Evolutionary conservation across 2,797 vertebrate species (phyloP).

Genomic region (Hippoglossus hippoglossus): DNA sequence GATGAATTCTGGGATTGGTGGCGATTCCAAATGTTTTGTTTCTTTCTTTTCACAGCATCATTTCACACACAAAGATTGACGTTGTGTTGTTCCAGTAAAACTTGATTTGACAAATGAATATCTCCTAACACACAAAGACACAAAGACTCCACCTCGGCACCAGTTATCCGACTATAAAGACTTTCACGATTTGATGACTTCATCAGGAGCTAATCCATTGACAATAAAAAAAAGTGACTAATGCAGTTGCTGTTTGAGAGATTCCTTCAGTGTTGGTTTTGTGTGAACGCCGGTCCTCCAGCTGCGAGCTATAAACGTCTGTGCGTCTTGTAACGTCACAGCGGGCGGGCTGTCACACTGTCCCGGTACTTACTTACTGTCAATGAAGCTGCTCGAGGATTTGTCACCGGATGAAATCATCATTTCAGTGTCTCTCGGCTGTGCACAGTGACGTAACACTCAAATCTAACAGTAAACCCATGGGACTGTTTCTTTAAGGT

Average conservation of each 20-base stretch:
- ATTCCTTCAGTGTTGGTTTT: conserved; percentile 9
- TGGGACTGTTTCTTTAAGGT: too few relatives aligned
- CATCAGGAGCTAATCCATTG: background rate
- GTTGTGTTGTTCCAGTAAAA: too few relatives aligned
- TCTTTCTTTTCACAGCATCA: background rate
- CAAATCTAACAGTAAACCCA: background rate
- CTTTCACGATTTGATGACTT: background rate
- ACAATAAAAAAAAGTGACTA: conserved; percentile 6
- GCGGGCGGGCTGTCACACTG: conserved; percentile 28
- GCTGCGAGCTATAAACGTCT: conserved; percentile 31
- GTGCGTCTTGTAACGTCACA: conserved; percentile 16
- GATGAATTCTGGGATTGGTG: too few relatives aligned
- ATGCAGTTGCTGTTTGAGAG: conserved; percentile 14
- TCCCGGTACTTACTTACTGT: conserved; percentile 11
- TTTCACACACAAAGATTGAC: background rate
- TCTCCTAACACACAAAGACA: background rate
- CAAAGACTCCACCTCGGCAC: background rate
- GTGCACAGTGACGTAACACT: background rate
- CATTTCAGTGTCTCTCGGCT: background rate
- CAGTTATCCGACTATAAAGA: too few relatives aligned
- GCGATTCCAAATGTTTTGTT: too few relatives aligned
- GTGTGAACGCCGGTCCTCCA: background rate
- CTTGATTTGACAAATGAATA: too few relatives aligned
- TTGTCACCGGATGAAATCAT: conserved; percentile 31
- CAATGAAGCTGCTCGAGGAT: conserved; percentile 21